Evolutionary conservation across 2,888 invertebrate species (phyloP), one percentile per base, ranked within the genome.

Genomic region (Spodoptera picta): DNA sequence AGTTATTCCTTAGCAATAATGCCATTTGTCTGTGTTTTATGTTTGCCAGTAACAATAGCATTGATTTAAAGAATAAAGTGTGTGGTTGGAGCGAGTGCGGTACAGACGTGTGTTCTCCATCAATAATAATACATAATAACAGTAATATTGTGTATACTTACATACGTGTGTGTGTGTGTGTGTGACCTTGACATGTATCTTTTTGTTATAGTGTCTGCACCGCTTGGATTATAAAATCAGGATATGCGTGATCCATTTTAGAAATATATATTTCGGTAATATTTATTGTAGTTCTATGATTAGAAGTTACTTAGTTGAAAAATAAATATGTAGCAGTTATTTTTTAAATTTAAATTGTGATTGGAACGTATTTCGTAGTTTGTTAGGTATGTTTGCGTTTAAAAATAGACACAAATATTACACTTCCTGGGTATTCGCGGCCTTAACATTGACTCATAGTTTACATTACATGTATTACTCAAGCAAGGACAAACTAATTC

Each of bases 71-170:
- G 4, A 48, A 48, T 31, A 7, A 60, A 72, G 63, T 73, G n/a
- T 44, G 54, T 11, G 24, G 45, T 47, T 48, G 46, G 52, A 27
- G n/a, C 14, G 24, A 42, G 63, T 36, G 56, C 6, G 7, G 41
- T 9, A 0, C 41, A 43, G 71, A 72, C 71, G 71, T 71, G 61
- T 55, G 4, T 9, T 36, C 14, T 47, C 5, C 1, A n/a, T 23
- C 27, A 9, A 41, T 23, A 43, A 36, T 14, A 24, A n/a, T 12
- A n/a, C 14, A n/a, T 10, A 46, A 60, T 44, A 12, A 46, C 14
- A 12, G 41, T 45, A 24, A 49, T 19, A 14, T 6, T 49, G 42
- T 49, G 45, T 45, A 31, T 23, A 14, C 14, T 14, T 0, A 14
- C 14, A 14, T 14, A 41, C 41, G 46, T 46, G 42, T 47, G 42